Evolutionary conservation across 2,113 vertebrate species (phyloP), one percentile per base, ranked within the genome.

Genomic region (Fulica atra): DNA sequence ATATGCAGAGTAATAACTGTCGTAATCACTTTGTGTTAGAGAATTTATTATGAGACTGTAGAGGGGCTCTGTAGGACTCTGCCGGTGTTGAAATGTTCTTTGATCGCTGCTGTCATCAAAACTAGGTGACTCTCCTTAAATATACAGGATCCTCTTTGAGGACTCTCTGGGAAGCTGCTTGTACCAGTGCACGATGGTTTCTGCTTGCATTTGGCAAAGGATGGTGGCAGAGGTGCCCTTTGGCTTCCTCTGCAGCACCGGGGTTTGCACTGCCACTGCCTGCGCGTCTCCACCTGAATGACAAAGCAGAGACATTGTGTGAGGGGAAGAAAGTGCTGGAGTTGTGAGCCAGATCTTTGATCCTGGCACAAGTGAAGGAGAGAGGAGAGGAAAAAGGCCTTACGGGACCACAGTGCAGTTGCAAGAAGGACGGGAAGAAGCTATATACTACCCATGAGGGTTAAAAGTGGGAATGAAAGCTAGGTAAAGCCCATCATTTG

Each of bases 201-300:
- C 2, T 0, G 1, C 0, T 1, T 0, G 0, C 6, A 77, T 9
- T 7, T 0, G 8, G 50, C 96, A 95, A 0, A 0, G 2, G 38
- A 94, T 50, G 8, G 2, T 48, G 36, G 21, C 31, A 31, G 78
- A 50, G 1, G 1, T 44, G 40, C 40, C 64, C 16, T 4, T 36
- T 60, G 50, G 10, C 51, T 6, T 1, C 2, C 1, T 4, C 42
- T 4, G 33, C 31, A 44, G 3, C 18, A 1, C 3, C 0, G 88
- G 94, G 8, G 1, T 88, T 79, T 95, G 94, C 20, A 11, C 9
- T 1, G 81, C 93, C 7, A 8, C 31, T 13, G n/a, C 18, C 59
- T 89, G 79, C 1, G 13, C 5, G 2, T 82, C 40, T 56, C 28
- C 71, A 72, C 35, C 96, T 96, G 76, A 24, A 80, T 88, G 18